Evolutionary conservation across 2,888 invertebrate species (phyloP).

Genomic region (Diaphora mendica): DNA sequence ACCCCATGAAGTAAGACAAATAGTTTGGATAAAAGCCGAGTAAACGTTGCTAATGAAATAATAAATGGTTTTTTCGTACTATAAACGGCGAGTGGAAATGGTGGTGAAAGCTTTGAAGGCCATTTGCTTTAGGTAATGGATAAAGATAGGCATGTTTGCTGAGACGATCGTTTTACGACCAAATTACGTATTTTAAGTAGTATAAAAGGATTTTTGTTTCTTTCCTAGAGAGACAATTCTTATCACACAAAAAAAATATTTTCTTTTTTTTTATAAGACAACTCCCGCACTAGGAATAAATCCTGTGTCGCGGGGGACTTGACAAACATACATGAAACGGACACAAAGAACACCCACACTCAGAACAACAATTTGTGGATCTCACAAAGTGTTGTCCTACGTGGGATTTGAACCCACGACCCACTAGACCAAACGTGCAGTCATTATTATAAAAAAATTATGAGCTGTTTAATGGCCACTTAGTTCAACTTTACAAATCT

Average conservation of each 20-base stretch:
- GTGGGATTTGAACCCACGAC: too few relatives aligned
- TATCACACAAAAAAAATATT: too few relatives aligned
- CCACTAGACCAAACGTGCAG: too few relatives aligned
- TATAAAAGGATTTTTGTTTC: background rate
- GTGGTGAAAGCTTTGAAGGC: slow-evolving; percentile 18
- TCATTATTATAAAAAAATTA: background rate
- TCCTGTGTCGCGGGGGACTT: too few relatives aligned
- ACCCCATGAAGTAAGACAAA: slow-evolving; percentile 59
- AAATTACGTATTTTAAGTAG: background rate
- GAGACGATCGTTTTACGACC: background rate
- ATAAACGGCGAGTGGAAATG: slow-evolving; percentile 27
- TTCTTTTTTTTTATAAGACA: too few relatives aligned
- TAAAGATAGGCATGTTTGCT: background rate
- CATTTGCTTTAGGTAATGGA: slow-evolving; percentile 13
- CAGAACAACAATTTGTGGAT: too few relatives aligned
- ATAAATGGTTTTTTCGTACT: slow-evolving; percentile 59
- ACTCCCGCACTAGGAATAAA: too few relatives aligned
- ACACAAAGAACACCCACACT: too few relatives aligned
- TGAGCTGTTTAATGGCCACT: background rate
- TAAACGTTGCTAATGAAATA: slow-evolving; percentile 66
- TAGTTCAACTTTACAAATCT: background rate
- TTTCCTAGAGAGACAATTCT: background rate
- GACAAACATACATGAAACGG: too few relatives aligned
- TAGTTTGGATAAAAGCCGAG: slow-evolving; percentile 54
- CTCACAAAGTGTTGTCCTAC: too few relatives aligned